phyloP scores from a whole-genome alignment of 2,113 vertebrate species.

The Chionis minor region DNA sequence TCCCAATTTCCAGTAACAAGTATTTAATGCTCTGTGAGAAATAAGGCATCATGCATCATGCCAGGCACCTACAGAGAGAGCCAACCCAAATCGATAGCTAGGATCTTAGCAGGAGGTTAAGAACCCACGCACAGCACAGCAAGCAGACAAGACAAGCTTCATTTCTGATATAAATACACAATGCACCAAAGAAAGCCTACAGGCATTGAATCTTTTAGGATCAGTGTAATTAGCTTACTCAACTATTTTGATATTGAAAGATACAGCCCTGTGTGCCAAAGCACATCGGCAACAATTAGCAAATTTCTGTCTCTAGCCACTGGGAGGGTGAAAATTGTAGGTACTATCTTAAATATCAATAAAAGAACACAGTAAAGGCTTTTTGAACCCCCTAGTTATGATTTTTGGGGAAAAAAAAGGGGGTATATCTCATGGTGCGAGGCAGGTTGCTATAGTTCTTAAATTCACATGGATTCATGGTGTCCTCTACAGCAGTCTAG shows the following conservation, averaged over 20 bases:
- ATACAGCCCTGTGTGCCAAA: background rate
- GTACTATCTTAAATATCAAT: background rate
- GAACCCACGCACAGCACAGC: conserved; percentile 37
- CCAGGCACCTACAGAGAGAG: conserved; percentile 5
- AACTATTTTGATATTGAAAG: conserved; percentile 24
- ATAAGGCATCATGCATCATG: background rate
- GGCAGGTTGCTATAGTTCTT: background rate
- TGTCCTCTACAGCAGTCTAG: background rate
- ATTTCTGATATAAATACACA: conserved; percentile 35
- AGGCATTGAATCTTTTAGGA: conserved; percentile 26
- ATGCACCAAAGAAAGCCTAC: background rate
- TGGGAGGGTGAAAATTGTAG: background rate
- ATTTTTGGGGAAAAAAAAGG: background rate
- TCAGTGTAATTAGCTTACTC: conserved; percentile 24
- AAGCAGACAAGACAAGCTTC: conserved; percentile 32
- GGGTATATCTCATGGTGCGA: background rate
- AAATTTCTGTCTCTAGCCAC: background rate
- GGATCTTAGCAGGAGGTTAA: conserved; percentile 54
- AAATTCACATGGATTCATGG: background rate
- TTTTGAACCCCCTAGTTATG: rapidly evolving
- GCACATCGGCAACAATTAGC: background rate
- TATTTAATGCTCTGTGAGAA: conserved; percentile 17
- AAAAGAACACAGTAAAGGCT: background rate
- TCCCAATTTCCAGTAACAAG: background rate
- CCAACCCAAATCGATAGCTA: conserved; percentile 45